Conservation (phyloP, 2,888 invertebrate species). For the Amphiduros pacificus region DNA sequence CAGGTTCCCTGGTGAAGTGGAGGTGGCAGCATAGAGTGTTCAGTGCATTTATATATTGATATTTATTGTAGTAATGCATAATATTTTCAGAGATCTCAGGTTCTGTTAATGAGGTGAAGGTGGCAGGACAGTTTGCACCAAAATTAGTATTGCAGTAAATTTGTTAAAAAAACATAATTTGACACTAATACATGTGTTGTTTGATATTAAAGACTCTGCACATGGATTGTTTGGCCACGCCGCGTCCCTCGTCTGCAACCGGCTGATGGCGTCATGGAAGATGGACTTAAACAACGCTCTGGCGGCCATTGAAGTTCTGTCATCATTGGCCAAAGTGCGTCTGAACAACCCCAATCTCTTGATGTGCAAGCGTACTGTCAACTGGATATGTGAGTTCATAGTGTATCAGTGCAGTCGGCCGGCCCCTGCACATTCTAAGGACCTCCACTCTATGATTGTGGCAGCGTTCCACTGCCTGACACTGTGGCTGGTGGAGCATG, state of each 20-base stretch:
- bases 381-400: slow-evolving; percentile 98
- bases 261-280: slow-evolving; percentile 94
- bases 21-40: too few relatives aligned
- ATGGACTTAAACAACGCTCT: slow-evolving; percentile 90
- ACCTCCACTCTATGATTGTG: slow-evolving; percentile 86
- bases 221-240: slow-evolving; percentile 88
- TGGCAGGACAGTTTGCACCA: too few relatives aligned
- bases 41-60: too few relatives aligned
- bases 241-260: slow-evolving; percentile 90
- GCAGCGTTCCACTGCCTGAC: slow-evolving; percentile 66
- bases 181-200: too few relatives aligned
- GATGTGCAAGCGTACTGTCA: slow-evolving; percentile 67
- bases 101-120: too few relatives aligned
- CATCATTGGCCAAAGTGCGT: slow-evolving; percentile 69
- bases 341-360: slow-evolving; percentile 48
- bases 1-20: too few relatives aligned
- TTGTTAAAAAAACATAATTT: too few relatives aligned
- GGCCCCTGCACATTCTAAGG: slow-evolving; percentile 88
- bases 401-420: slow-evolving; percentile 92
- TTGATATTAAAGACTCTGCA: slow-evolving; percentile 86
- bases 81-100: too few relatives aligned
- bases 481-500: slow-evolving; percentile 90
- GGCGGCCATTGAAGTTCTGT: slow-evolving; percentile 87
- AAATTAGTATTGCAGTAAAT: too few relatives aligned
- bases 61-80: too few relatives aligned